phyloP scores from a whole-genome alignment of 2,113 vertebrate genomes.

The Crotalus horridus region DNA sequence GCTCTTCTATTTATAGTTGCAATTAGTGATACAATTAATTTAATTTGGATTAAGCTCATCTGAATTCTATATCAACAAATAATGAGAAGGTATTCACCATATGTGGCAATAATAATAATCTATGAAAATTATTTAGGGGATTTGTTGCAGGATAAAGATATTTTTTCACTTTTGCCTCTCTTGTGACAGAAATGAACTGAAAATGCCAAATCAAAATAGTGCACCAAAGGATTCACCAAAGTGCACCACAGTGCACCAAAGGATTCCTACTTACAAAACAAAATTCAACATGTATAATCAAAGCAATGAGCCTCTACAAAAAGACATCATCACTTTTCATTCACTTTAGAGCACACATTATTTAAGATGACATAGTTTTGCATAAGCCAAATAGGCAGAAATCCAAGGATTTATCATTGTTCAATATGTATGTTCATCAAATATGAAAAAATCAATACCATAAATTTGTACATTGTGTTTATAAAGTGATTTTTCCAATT shows the following conservation, averaged over 20 bases:
- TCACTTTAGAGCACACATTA: background rate
- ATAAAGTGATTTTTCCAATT: background rate
- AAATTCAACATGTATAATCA: background rate
- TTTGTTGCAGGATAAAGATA: background rate
- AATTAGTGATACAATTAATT: constrained; percentile 4
- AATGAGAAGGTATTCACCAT: background rate
- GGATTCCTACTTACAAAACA: background rate
- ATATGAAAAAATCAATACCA: background rate
- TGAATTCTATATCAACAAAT: background rate
- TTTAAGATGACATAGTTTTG: background rate
- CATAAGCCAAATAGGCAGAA: background rate
- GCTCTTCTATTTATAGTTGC: background rate
- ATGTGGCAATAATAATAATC: constrained; percentile 1
- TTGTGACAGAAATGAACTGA: background rate
- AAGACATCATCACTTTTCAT: background rate
- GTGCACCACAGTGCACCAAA: background rate
- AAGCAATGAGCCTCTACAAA: background rate
- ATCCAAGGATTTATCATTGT: background rate
- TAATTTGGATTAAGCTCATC: constrained; percentile 14
- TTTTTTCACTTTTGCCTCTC: background rate
- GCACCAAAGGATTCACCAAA: background rate
- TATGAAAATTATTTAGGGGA: background rate
- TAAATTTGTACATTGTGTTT: background rate
- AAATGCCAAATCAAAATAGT: background rate
- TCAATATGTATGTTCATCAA: background rate